Evolutionary conservation across 2,113 vertebrate genomes (phyloP).

Genomic region (Benitochromis conjunctus): DNA sequence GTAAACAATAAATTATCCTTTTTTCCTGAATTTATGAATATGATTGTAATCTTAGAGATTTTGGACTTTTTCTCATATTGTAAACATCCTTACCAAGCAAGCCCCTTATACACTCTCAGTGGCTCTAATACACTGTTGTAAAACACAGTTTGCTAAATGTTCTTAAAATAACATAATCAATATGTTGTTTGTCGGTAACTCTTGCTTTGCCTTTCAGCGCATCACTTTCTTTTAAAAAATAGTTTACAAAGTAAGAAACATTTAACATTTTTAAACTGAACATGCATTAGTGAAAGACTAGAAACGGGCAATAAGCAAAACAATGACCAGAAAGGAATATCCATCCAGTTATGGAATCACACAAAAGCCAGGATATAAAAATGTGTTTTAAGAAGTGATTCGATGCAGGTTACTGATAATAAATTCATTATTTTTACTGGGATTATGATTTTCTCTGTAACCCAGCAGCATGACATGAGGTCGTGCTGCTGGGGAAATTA

Average conservation of each 20-base stretch:
- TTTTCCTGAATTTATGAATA: neutral
- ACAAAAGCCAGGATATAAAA: neutral
- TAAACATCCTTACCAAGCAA: rapidly evolving
- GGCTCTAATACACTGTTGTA: neutral
- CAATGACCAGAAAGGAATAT: rapidly evolving
- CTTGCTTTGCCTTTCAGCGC: neutral
- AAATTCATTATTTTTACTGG: rapidly evolving
- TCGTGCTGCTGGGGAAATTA: too few relatives aligned
- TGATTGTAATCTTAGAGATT: neutral
- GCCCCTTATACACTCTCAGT: neutral
- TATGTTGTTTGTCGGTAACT: neutral
- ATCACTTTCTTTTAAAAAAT: neutral
- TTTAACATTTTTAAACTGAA: neutral
- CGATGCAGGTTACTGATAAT: rapidly evolving
- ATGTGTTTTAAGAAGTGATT: neutral
- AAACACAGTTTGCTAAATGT: neutral
- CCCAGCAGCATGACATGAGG: rapidly evolving
- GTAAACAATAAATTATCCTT: rapidly evolving
- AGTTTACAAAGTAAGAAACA: neutral
- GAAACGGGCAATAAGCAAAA: rapidly evolving
- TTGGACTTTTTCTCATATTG: neutral
- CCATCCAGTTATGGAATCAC: neutral
- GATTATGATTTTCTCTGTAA: neutral
- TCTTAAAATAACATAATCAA: neutral
- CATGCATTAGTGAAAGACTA: neutral